Percentiles rank a stretch among this genome's conserved stretches.
phyloP scores from a whole-genome alignment of 2,797 vertebrate species.

The Ambastaia sidthimunki region DNA sequence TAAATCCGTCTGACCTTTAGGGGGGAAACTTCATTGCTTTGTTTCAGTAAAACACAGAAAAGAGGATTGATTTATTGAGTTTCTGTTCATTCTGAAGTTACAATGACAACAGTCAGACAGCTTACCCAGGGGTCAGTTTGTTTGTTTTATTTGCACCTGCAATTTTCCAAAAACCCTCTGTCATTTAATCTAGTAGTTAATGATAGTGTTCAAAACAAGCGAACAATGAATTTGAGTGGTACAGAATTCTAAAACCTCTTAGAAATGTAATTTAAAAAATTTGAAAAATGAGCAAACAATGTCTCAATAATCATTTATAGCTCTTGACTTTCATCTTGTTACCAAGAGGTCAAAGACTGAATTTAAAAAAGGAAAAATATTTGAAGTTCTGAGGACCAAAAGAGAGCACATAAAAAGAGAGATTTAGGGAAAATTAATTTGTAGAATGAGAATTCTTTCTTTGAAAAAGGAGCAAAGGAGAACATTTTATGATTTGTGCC shows the following conservation, averaged over 20 bases:
- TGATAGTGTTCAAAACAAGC: background rate
- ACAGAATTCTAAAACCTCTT: background rate
- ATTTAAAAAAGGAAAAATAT: background rate
- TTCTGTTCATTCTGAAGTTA: slow-evolving; percentile 31
- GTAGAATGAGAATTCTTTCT: slow-evolving; percentile 30
- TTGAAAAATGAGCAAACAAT: slow-evolving; percentile 29
- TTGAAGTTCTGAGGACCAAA: slow-evolving; percentile 10
- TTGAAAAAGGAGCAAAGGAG: slow-evolving; percentile 45
- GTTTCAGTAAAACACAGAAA: slow-evolving; percentile 25
- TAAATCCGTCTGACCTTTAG: slow-evolving; percentile 23
- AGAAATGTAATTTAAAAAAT: slow-evolving; percentile 33
- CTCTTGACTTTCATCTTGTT: slow-evolving; percentile 37
- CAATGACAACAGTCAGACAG: slow-evolving; percentile 27
- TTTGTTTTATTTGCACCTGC: slow-evolving; percentile 3
- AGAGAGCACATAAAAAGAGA: slow-evolving; percentile 8
- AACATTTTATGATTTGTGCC: too few species aligned
- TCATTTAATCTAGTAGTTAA: background rate
- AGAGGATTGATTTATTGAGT: slow-evolving; percentile 22
- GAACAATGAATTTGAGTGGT: background rate
- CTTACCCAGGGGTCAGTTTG: background rate
- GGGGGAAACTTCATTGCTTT: slow-evolving; percentile 1
- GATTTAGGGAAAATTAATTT: slow-evolving; percentile 30
- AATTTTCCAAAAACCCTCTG: background rate
- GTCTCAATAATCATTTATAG: slow-evolving; percentile 27
- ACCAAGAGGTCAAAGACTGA: slow-evolving; percentile 13